A percentile compares a stretch with the other conserved stretches of the same genome.
Conservation (phyloP, 1,140 invertebrate species). For the Nilaparvata lugens region DNA sequence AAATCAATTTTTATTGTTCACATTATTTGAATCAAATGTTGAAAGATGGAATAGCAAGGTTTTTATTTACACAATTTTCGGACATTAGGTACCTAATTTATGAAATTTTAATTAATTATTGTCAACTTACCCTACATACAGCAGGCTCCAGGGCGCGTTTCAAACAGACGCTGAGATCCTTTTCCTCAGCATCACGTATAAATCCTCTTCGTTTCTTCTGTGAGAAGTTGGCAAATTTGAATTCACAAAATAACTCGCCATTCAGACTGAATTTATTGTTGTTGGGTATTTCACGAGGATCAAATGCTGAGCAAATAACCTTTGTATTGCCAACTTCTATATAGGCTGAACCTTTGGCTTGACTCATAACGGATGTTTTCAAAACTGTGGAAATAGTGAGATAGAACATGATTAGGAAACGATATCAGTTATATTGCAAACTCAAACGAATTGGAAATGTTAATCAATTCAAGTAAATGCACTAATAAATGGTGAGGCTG, state of each 20-base stretch:
- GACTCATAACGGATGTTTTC: conserved; percentile 61
- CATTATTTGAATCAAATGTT: too few species aligned
- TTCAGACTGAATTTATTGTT: conserved; percentile 61
- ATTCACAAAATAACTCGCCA: conserved; percentile 75
- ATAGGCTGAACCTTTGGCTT: conserved; percentile 85
- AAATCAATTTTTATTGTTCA: too few species aligned
- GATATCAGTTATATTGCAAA: conserved; percentile 8
- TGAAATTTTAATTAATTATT: not conserved
- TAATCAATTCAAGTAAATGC: not conserved
- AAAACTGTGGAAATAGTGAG: conserved; percentile 49
- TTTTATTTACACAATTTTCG: too few species aligned
- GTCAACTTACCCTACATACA: conserved; percentile 54
- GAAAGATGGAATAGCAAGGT: too few species aligned
- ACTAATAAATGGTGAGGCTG: not conserved
- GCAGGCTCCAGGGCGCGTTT: conserved; percentile 76
- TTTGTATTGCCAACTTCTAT: conserved; percentile 82
- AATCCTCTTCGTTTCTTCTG: conserved; percentile 50
- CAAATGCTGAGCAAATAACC: conserved; percentile 79
- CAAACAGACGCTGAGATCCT: conserved; percentile 62
- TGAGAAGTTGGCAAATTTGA: conserved; percentile 80
- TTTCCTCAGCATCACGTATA: conserved; percentile 61
- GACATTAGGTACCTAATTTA: too few species aligned
- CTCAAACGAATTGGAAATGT: not conserved
- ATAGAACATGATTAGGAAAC: conserved; percentile 8
- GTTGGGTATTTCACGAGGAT: conserved; percentile 76